A percentile compares a stretch with the other conserved stretches of the same genome.
Conservation (phyloP, 1,140 invertebrate genomes). For the Hyposmocoma kahamanoa region DNA sequence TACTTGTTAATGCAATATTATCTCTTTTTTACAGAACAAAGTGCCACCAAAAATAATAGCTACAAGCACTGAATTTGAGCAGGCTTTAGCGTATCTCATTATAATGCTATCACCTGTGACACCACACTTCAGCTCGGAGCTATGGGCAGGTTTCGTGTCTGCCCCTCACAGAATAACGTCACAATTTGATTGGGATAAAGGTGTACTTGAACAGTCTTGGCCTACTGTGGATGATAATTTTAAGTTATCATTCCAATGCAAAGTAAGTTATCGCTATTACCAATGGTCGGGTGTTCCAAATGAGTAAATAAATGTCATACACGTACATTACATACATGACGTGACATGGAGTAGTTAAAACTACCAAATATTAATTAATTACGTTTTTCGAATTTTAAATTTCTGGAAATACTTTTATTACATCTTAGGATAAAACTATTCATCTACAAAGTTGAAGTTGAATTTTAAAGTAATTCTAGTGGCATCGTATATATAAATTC, state of each 20-base stretch:
- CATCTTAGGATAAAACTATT: not conserved
- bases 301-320: too few relatives aligned
- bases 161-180: slow-evolving; percentile 75
- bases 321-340: not conserved
- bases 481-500: not conserved
- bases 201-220: slow-evolving; percentile 85
- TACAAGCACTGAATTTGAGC: slow-evolving; percentile 84
- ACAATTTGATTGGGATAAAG: slow-evolving; percentile 74
- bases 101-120: slow-evolving; percentile 91
- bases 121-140: slow-evolving; percentile 92
- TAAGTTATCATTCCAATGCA: slow-evolving; percentile 77
- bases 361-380: too few relatives aligned
- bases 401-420: too few relatives aligned
- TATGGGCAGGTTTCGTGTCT: slow-evolving; percentile 87
- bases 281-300: too few relatives aligned
- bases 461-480: too few relatives aligned
- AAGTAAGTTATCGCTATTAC: slow-evolving; percentile 65
- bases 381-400: too few relatives aligned
- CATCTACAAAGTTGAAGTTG: not conserved
- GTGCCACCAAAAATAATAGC: slow-evolving; percentile 75
- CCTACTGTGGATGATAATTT: slow-evolving; percentile 86
- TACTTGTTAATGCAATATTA: too few relatives aligned
- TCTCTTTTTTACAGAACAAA: slow-evolving; percentile 47
- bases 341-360: not conserved
- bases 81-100: slow-evolving; percentile 83